Base-by-base conservation (phyloP, 2,888 invertebrate species). In the Phalangium opilio region DNA sequence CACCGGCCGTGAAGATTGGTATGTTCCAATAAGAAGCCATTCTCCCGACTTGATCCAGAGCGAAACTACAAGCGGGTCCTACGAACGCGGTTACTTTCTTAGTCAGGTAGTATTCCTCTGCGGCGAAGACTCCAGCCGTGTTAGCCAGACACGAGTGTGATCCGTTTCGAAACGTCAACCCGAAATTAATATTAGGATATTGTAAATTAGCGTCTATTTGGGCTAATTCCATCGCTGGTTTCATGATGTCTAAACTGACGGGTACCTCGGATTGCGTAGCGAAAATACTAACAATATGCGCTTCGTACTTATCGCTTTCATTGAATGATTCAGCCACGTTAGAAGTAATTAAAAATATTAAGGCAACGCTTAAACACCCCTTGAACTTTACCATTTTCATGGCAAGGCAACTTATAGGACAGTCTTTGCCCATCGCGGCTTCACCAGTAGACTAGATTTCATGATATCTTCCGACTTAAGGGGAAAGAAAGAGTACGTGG, bases 11-110 rank as follows among this genome's bases (percentile, higher is more conserved):
- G 45, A 49, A 52, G 20, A 51, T 49, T 11, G 52, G 50, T 17
- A 51, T 44, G 38, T 51, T 46, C 56, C 56, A 56, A 32, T 52
- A 49, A 34, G 53, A 44, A 10, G 56, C 56, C 53, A 56, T 53
- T 17, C 56, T 34, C 8, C 51, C 53, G 10, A 56, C 56, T 4
- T 51, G 48, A 44, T 56, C 56, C 11, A 56, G 41, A 14, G 55
- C 51, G 10, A 48, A 41, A 33, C 43, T 48, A 38, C 56, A 56
- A n/a, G 53, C 50, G 14, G 56, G 56, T 3, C 56, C 56, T 2
- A 56, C 38, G 33, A 56, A 50, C 10, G 50, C 56, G 2, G 52
- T 48, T n/a, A 50, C 50, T 7, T 38, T 45, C 7, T 36, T 35
- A 5, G 12, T n/a, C 15, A 47, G 46, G 27, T 51, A 51, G 14